Evolutionary conservation across 2,888 invertebrate species (phyloP).

Genomic region (Apocheima hispidaria): DNA sequence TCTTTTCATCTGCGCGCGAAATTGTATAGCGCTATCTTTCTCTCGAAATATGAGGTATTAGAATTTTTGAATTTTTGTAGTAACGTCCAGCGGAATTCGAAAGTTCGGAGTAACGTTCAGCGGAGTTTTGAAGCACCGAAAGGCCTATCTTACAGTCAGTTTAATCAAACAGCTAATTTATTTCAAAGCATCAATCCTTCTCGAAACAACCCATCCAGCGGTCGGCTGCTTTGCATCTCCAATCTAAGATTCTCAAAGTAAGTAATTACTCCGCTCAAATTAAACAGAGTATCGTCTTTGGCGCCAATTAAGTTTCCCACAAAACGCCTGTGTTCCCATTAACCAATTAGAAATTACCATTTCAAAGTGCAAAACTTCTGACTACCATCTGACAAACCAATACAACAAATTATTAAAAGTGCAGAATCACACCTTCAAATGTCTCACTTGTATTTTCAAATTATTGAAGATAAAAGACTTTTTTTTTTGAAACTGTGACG

Average conservation of each 20-base stretch:
- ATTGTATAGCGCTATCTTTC: too few relatives aligned
- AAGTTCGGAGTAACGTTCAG: neutral
- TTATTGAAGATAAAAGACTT: too few relatives aligned
- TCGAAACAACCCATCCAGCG: slow-evolving; percentile 5
- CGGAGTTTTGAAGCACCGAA: neutral
- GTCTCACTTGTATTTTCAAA: too few relatives aligned
- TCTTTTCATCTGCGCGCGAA: too few relatives aligned
- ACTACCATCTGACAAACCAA: slow-evolving; percentile 39
- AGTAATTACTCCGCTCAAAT: slow-evolving; percentile 22
- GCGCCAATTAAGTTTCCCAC: slow-evolving; percentile 31
- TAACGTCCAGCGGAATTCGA: neutral
- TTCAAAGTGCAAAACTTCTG: slow-evolving; percentile 48
- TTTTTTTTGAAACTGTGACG: too few relatives aligned
- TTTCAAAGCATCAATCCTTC: slow-evolving; percentile 20
- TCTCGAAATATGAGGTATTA: too few relatives aligned
- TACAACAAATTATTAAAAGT: neutral
- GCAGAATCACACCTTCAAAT: neutral
- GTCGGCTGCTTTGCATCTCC: slow-evolving; percentile 15
- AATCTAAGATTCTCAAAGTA: slow-evolving; percentile 22
- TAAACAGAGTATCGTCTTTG: slow-evolving; percentile 25
- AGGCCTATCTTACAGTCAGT: neutral
- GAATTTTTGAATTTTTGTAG: too few relatives aligned
- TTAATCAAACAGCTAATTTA: slow-evolving; percentile 17
- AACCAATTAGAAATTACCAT: slow-evolving; percentile 53
- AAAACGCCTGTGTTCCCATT: slow-evolving; percentile 30